Evolutionary conservation across 2,888 invertebrate genomes (phyloP).

Genomic region (Strigamia crassipes): DNA sequence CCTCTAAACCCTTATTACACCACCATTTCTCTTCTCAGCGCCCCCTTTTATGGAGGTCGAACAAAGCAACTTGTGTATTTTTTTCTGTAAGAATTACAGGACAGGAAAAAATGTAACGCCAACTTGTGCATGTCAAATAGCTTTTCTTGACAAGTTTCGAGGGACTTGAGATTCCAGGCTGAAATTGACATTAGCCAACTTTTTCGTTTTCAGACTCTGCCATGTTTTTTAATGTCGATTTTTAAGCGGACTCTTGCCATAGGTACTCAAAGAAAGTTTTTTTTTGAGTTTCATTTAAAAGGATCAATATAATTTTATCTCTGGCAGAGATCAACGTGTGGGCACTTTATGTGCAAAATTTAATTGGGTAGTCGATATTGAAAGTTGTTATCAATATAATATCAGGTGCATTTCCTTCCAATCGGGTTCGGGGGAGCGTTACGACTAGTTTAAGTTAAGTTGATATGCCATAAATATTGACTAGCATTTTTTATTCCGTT

Average conservation of each 20-base stretch:
- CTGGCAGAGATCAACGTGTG: neutral
- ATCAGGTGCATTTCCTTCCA: slow-evolving; percentile 8
- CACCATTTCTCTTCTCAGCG: neutral
- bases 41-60: slow-evolving; percentile 14
- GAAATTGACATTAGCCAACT: neutral
- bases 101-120: slow-evolving; percentile 1
- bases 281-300: neutral
- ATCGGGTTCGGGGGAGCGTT: slow-evolving; percentile 7
- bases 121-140: slow-evolving; percentile 33
- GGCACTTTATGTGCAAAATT: neutral
- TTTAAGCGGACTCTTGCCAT: neutral
- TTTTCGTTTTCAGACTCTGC: neutral
- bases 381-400: slow-evolving; percentile 23
- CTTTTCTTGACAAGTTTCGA: neutral
- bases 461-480: slow-evolving; percentile 37
- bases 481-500: neutral
- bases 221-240: neutral
- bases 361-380: slow-evolving; percentile 30
- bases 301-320: slow-evolving; percentile 17
- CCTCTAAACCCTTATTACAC: neutral
- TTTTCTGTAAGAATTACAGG: neutral
- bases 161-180: neutral
- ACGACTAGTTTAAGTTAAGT: slow-evolving; percentile 31
- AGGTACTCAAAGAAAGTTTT: neutral
- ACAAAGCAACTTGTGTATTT: neutral